Percentiles rank a stretch among this genome's conserved stretches.
Conservation (phyloP, 2,888 invertebrate genomes). For the Tachina fera region DNA sequence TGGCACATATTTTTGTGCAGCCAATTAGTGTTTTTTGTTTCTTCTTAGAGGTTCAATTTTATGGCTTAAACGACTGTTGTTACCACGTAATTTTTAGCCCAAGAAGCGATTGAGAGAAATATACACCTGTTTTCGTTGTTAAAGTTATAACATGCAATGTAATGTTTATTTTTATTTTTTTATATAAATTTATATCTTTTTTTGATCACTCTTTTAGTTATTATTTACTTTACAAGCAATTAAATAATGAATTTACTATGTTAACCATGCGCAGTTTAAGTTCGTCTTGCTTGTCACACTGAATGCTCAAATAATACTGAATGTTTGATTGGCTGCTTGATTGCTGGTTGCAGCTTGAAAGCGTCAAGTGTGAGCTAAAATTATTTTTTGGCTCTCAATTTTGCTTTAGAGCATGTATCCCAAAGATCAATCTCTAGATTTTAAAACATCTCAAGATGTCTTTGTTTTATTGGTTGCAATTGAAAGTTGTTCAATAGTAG, state of each 20-base stretch:
- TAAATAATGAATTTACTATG: slow-evolving; percentile 7
- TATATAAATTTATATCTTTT: slow-evolving; percentile 7
- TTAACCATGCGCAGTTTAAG: slow-evolving; percentile 2
- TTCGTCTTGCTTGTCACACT: slow-evolving; percentile 9
- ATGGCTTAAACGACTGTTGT: slow-evolving; percentile 13
- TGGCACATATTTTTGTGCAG: slow-evolving; percentile 35
- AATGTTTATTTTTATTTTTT: slow-evolving; percentile 31
- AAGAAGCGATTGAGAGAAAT: slow-evolving; percentile 8
- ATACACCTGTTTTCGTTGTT: slow-evolving; percentile 52
- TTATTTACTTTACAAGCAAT: slow-evolving; percentile 36
- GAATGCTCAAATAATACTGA: slow-evolving; percentile 58
- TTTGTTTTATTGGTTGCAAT: background rate
- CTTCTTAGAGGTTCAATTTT: slow-evolving; percentile 26
- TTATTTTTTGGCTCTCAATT: slow-evolving; percentile 3
- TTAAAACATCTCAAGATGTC: background rate
- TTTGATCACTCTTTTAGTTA: slow-evolving; percentile 28
- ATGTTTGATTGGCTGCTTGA: background rate
- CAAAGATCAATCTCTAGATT: slow-evolving; percentile 7
- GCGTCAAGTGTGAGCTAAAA: slow-evolving; percentile 4
- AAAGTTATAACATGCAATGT: slow-evolving; percentile 28
- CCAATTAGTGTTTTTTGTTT: slow-evolving; percentile 47
- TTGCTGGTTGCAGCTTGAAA: slow-evolving; percentile 13
- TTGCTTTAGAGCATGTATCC: background rate
- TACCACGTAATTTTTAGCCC: background rate
- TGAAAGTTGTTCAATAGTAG: background rate